Evolutionary conservation across 1,140 invertebrate species (phyloP), one percentile per base, ranked within the genome.

Genomic region (Zaprionus gabonicus): DNA sequence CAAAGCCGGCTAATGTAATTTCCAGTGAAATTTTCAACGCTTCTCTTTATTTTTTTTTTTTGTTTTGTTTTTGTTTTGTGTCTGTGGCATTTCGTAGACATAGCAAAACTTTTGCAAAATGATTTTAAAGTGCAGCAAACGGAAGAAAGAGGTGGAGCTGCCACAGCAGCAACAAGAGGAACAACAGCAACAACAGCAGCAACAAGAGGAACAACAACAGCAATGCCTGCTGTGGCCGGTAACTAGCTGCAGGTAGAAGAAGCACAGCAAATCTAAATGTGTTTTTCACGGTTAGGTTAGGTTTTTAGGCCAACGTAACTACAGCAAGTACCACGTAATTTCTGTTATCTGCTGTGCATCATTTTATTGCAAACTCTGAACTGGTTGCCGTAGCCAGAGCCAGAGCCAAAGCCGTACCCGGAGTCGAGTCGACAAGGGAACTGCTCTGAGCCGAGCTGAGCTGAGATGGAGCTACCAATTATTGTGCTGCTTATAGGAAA

Each of bases 281-380:
- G 65, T 76, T 85, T 81, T 85, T 76, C 83, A 86, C 81, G 83
- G 81, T 87, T 86, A 78, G 76, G 76, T 72, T 87, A 78, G 76
- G 76, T 72, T 87, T 87, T 82, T 87, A 88, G 83, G 83, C 83
- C 83, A 86, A 88, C 76, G 56, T 76, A 76, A 60, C 74, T 59
- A 71, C 71, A 71, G 31, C 73, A 65, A 71, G 60, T 53, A 64
- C 70, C 74, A 73, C 78, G 84, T 79, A 88, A 87, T 84, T 87
- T 88, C 71, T 83, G 84, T 88, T 87, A 87, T 87, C 83, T 87
- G 73, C 71, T 80, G 78, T 78, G 83, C 87, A 87, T 87, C 83
- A 87, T 88, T 87, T 87, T 84, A 85, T 88, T 84, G 85, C 69
- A 76, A 86, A 80, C 72, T 79, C 80, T 72, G 67, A 71, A 76